Conservation (phyloP, 2,113 vertebrate genomes). For the Austrofundulus limnaeus region DNA sequence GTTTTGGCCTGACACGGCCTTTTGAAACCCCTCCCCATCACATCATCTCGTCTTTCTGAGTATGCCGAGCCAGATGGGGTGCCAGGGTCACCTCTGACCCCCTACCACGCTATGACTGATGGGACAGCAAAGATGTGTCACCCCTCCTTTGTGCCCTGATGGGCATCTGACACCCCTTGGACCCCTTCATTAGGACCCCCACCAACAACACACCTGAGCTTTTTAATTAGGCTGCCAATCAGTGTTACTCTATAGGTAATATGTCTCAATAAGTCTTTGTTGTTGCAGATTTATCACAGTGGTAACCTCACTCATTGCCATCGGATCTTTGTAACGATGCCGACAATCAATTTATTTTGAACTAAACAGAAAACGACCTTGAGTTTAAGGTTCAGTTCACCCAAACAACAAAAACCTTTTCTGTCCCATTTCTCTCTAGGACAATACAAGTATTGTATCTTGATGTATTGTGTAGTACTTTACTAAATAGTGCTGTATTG, state of each 20-base stretch:
- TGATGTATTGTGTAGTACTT: too few relatives aligned
- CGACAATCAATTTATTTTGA: slow-evolving; percentile 36
- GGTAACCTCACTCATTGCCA: slow-evolving; percentile 49
- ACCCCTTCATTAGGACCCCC: slow-evolving; percentile 58
- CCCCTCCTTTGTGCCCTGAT: slow-evolving; percentile 70
- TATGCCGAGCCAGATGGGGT: slow-evolving; percentile 78
- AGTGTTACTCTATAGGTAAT: slow-evolving; percentile 37
- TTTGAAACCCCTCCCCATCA: not conserved
- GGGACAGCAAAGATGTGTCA: slow-evolving; percentile 59
- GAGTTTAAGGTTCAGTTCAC: slow-evolving; percentile 37
- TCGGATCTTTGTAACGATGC: slow-evolving; percentile 46
- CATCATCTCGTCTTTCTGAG: slow-evolving; percentile 41
- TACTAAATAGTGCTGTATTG: too few relatives aligned
- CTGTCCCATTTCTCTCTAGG: not conserved
- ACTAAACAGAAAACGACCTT: slow-evolving; percentile 35
- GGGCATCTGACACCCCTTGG: slow-evolving; percentile 68
- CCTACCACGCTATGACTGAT: slow-evolving; percentile 68
- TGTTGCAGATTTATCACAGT: slow-evolving; percentile 29
- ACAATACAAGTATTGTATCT: not conserved
- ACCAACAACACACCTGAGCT: slow-evolving; percentile 64
- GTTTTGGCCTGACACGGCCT: slow-evolving; percentile 5
- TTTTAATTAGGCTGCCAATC: slow-evolving; percentile 71
- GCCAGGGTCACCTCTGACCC: slow-evolving; percentile 79
- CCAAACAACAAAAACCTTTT: slow-evolving; percentile 22
- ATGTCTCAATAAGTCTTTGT: slow-evolving; percentile 47